These are phyloP conservation scores for Ganaspis brasiliensis DNA, from an alignment of 2,888 invertebrate genomes.

Conservation along the genomic window DNA sequence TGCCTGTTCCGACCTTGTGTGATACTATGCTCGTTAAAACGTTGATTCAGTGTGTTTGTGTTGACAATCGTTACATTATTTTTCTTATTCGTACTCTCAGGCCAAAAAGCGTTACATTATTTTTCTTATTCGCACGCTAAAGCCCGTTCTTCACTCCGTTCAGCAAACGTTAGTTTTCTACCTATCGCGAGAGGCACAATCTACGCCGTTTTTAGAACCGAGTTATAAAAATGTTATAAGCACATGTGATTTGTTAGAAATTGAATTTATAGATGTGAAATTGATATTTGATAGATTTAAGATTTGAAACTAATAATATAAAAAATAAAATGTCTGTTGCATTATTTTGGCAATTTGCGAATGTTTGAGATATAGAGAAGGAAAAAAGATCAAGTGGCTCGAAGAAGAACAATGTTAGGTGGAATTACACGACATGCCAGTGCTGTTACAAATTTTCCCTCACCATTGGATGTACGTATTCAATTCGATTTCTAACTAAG, in stretches of 20 bases:
- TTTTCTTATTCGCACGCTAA: too few species aligned
- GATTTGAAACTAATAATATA: conserved; percentile 1
- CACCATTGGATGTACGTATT: conserved; percentile 78
- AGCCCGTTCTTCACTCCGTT: too few species aligned
- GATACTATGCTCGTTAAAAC: too few species aligned
- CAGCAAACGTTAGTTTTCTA: too few species aligned
- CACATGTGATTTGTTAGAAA: conserved; percentile 28
- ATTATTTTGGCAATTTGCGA: conserved; percentile 74
- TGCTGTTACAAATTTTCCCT: conserved; percentile 72
- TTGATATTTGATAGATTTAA: not conserved
- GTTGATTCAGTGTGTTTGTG: too few species aligned
- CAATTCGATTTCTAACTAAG: conserved; percentile 71
- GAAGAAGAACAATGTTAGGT: conserved; percentile 66
- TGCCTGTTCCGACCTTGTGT: too few species aligned
- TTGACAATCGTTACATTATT: too few species aligned
- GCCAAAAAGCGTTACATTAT: too few species aligned
- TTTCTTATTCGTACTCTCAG: too few species aligned
- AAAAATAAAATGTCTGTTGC: conserved; percentile 1
- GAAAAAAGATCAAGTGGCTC: conserved; percentile 54
- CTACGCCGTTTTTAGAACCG: too few species aligned
- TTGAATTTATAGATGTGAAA: conserved; percentile 24
- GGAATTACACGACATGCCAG: conserved; percentile 67
- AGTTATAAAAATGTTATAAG: too few species aligned
- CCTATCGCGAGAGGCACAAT: too few species aligned
- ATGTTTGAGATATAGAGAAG: conserved; percentile 52